A percentile compares a stretch with the other conserved stretches of the same genome.
These are phyloP conservation scores for Bufo gargarizans DNA, from an alignment of 2,113 vertebrate species.

Conservation along the genomic window DNA sequence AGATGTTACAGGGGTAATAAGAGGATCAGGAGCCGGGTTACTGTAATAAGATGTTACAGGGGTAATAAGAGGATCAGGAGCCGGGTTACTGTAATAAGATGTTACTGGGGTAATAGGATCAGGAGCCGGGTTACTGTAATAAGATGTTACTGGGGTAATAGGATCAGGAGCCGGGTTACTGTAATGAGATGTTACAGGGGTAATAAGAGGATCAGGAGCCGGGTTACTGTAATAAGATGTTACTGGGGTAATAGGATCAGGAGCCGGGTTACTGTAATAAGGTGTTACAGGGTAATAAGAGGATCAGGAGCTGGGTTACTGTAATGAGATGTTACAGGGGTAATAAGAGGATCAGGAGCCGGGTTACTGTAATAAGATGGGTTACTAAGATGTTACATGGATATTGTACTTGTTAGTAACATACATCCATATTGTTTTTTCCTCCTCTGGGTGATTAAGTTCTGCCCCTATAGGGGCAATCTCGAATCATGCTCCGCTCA, in stretches of 20 bases:
- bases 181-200: not conserved
- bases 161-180: slow-evolving; percentile 7
- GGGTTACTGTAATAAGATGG: not conserved
- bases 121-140: not conserved
- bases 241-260: not conserved
- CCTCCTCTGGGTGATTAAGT: not conserved
- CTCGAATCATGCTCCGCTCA: slow-evolving; percentile 17
- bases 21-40: too few relatives aligned
- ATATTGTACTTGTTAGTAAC: not conserved
- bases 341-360: not conserved
- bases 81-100: not conserved
- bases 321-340: not conserved
- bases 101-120: not conserved
- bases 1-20: too few relatives aligned
- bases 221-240: slow-evolving; percentile 8
- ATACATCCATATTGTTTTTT: not conserved
- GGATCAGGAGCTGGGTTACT: slow-evolving; percentile 3
- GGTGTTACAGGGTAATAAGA: not conserved
- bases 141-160: not conserved
- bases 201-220: not conserved
- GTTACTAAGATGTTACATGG: not conserved
- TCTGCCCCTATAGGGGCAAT: not conserved
- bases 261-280: not conserved
- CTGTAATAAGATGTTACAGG: too few relatives aligned
- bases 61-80: not conserved